phyloP scores from a whole-genome alignment of 2,113 vertebrate species.

The Arenaria interpres region DNA sequence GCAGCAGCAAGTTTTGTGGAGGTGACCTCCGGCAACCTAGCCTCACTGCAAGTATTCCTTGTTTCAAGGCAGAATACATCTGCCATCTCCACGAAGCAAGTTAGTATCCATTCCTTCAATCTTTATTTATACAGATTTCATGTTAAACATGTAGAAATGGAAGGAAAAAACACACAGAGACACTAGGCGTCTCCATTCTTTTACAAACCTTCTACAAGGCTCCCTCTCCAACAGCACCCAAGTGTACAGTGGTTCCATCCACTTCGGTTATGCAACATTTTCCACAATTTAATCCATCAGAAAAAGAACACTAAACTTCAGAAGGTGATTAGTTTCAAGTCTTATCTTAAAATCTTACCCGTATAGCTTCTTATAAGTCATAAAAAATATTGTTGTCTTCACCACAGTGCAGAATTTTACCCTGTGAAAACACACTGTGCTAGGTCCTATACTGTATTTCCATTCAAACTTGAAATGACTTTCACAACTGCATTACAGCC shows the following conservation, averaged over 20 bases:
- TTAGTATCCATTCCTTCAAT: neutral
- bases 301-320: neutral
- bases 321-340: neutral
- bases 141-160: neutral
- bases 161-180: neutral
- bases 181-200: accelerated
- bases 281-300: neutral
- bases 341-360: neutral
- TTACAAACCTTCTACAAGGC: neutral
- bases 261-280: neutral
- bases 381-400: neutral
- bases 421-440: neutral
- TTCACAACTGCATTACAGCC: neutral
- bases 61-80: neutral
- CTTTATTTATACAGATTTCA: neutral
- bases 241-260: neutral
- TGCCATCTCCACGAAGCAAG: neutral
- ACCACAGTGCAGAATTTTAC: neutral
- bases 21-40: neutral
- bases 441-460: neutral
- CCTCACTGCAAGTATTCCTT: neutral
- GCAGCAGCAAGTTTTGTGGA: neutral
- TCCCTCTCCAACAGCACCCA: neutral
- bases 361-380: neutral
- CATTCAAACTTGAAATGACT: neutral